Base-by-base conservation (phyloP, 2,888 invertebrate genomes). In the Hyposoter didymator region DNA sequence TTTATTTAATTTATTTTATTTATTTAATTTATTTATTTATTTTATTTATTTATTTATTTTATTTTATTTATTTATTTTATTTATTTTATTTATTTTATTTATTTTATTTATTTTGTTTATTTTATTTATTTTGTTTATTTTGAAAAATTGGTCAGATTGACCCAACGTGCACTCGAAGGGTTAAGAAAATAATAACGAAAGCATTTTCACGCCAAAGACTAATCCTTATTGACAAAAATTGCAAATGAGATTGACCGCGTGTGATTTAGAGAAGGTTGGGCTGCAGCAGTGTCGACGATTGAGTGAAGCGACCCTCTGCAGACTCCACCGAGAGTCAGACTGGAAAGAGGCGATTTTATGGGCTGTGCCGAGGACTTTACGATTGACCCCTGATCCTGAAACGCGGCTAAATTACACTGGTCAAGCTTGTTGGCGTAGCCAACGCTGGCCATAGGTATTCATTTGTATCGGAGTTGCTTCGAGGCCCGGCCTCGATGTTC, bases 301-400 rank as follows among this genome's bases (percentile, higher is more conserved):
- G 28, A 59, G 22, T 28, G 28, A 59, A 28, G 55, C 19, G 17
- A 55, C 64, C 35, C 35, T 35, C 64, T 82, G 52, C 76, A 78
- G 39, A 74, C 72, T 69, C 73, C 14, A 69, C 39, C 49, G 67
- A 19, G 62, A 59, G 47, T 73, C 43, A n/a, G 47, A 72, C 22
- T 49, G 84, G 83, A 73, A 76, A 85, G 22, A 59, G 87, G 84
- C 75, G 86, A 88, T 89, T 91, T 91, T 90, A 88, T 83, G 76
- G 85, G 73, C 22, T 84, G 84, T 80, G 69, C 87, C 80, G 69
- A 52, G 81, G 76, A 88, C 86, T 92, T 92, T 92, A 93, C 89
- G 90, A 88, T 89, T 89, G 90, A 90, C 89, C 90, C 88, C 82
- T 87, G 90, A 89, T 88, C 91, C 91, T 91, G 90, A 91, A 92